Evolutionary conservation across 2,113 vertebrate species (phyloP), one percentile per base, ranked within the genome.

Genomic region (Pyrgilauda ruficollis): DNA sequence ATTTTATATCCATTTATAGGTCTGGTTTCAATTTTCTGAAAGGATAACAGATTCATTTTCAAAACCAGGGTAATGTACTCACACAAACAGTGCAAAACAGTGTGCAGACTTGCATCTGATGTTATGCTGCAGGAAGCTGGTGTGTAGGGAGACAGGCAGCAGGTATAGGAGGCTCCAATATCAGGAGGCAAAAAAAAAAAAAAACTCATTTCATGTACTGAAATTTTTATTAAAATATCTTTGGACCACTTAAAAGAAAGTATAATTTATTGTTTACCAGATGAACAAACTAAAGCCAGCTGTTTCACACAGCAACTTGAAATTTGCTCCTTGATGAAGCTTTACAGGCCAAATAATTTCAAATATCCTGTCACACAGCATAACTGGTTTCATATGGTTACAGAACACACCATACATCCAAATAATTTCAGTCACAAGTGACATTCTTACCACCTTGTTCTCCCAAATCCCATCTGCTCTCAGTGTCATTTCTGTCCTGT

Each of bases 251-350:
- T 74, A 73, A 33, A 81, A 64, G 21, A 76, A 86, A 85, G 72
- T 14, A 53, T 52, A 44, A 90, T 90, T 96, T 93, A 96, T 88
- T 46, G 20, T 91, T 93, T 94, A 96, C 27, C 73, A 84, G 39
- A 81, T 87, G 49, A 95, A 81, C 70, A 93, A 89, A 90, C 37
- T 83, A 90, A 95, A 95, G 56, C 50, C 66, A 95, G 94, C 96
- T 97, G 94, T 93, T 95, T 93, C 79, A 94, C 66, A 95, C 91
- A 97, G 97, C 96, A 87, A 95, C 16, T 84, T 96, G 77, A 80
- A 83, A 97, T 83, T 58, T 93, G 93, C 95, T 97, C 89, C 96
- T 85, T n/a, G n/a, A 30, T 39, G 94, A 97, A 97, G 96, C 93
- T 89, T 95, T 95, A 95, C 30, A 89, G 80, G 74, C 63, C 75